These are phyloP conservation scores for Catocala sponsa DNA, from an alignment of 2,888 invertebrate genomes.

Conservation along the genomic window DNA sequence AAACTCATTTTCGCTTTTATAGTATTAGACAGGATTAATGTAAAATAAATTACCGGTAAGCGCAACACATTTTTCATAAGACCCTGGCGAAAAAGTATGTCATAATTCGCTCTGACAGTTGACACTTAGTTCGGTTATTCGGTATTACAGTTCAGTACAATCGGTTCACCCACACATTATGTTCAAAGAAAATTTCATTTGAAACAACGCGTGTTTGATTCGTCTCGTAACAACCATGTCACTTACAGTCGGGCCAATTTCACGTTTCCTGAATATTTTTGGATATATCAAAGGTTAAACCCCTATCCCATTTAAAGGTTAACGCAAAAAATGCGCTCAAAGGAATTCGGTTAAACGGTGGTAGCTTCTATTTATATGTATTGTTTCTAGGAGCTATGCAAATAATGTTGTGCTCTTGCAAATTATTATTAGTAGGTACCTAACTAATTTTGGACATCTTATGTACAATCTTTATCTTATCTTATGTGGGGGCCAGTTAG, in stretches of 20 bases:
- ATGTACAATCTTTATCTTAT: too few relatives aligned
- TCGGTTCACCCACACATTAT: conserved; percentile 20
- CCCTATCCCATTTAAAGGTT: conserved; percentile 33
- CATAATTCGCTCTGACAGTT: neutral
- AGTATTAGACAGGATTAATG: too few relatives aligned
- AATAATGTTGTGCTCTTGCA: too few relatives aligned
- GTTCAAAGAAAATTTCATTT: conserved; percentile 41
- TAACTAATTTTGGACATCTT: too few relatives aligned
- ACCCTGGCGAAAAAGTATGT: too few relatives aligned
- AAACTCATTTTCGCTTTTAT: too few relatives aligned
- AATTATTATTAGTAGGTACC: too few relatives aligned
- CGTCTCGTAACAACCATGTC: conserved; percentile 53
- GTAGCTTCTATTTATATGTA: neutral
- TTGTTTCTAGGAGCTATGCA: neutral
- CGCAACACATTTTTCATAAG: too few relatives aligned
- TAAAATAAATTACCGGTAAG: too few relatives aligned
- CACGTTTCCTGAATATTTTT: conserved; percentile 51
- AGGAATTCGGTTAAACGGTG: conserved; percentile 21
- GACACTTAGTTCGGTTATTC: neutral
- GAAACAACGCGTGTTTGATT: conserved; percentile 41
- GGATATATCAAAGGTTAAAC: conserved; percentile 47
- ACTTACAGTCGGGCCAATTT: conserved; percentile 58
- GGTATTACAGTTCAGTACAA: too few relatives aligned
- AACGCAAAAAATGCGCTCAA: conserved; percentile 26
- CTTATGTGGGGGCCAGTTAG: too few relatives aligned